These are phyloP conservation scores for Sympetrum striolatum DNA, from an alignment of 2,888 invertebrate species.

Conservation along the genomic window DNA sequence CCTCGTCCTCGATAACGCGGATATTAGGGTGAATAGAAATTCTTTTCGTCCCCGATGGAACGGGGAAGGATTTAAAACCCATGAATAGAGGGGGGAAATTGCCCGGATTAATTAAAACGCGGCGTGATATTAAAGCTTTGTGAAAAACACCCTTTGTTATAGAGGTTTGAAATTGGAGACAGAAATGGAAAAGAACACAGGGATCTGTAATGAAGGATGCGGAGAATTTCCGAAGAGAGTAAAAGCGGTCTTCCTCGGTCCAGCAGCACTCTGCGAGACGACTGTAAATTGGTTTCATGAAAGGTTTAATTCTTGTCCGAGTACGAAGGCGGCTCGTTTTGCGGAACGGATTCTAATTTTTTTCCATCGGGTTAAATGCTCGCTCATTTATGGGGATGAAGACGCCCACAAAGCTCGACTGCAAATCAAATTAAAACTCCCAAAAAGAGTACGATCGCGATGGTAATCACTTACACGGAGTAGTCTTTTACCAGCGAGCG, in stretches of 20 bases:
- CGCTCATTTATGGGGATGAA: background rate
- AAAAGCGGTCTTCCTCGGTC: background rate
- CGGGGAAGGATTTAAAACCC: background rate
- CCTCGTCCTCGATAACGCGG: constrained; percentile 25
- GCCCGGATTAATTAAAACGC: background rate
- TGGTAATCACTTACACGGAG: no score
- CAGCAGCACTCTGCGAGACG: background rate
- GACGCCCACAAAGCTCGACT: background rate
- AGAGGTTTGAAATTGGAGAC: background rate
- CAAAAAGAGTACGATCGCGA: no score
- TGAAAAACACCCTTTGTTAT: background rate
- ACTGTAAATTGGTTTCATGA: background rate
- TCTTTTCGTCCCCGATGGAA: background rate
- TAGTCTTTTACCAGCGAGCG: no score
- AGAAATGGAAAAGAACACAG: background rate
- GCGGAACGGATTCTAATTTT: background rate
- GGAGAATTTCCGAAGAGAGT: background rate
- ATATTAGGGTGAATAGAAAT: background rate
- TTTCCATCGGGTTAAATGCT: background rate
- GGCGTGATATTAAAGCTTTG: background rate
- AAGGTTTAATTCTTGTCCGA: background rate
- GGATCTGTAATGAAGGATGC: background rate
- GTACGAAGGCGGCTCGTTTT: background rate
- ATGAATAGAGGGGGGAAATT: background rate
- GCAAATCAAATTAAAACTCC: no score